Base-by-base conservation (phyloP, 1,140 invertebrate genomes). In the Nylanderia fulva region DNA sequence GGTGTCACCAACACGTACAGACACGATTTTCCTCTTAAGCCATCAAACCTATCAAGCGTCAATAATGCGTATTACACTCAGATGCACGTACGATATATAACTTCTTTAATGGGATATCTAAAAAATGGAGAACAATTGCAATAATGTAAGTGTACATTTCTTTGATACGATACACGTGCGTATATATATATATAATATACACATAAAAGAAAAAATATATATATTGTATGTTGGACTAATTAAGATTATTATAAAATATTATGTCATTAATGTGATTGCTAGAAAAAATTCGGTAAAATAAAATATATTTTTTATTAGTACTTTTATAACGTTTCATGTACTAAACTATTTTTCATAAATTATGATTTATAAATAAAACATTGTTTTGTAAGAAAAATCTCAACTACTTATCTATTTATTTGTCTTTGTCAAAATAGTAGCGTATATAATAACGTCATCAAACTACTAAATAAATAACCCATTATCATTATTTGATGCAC, bases 21-120 rank as follows among this genome's bases (percentile, higher is more conserved):
- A 68, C 79, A 66, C 85, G 36, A 85, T 90, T 89, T 89, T 90
- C 89, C 88, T 90, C 85, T 76, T 87, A 83, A 76, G 75, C 83
- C 72, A 58, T 69, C 64, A 56, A 48, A 63, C 61, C 88, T 75
- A 86, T 89, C 86, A 89, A 36, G 85, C 79, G 85, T 86, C 75
- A 76, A 89, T 90, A 90, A 89, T 75, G 69, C 85, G 48, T 80
- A 24, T 71, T 85, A 82, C 42, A 84, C 71, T 68, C 75, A 88
- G 74, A 85, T 85, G 86, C 84, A 85, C 54, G 39, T 76, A 29
- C 24, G 63, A 71, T 27, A n/a, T n/a, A n/a, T n/a, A 71, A 27
- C 13, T 60, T 33, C 52, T 56, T 71, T 82, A 36, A 82, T 11
- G 5, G 5, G 29, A 13, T 80, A 29, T 72, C 33, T 58, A 21